These are phyloP conservation scores for Molossus alvarezi DNA, from an alignment of 2,797 vertebrate genomes.

Conservation along the genomic window DNA sequence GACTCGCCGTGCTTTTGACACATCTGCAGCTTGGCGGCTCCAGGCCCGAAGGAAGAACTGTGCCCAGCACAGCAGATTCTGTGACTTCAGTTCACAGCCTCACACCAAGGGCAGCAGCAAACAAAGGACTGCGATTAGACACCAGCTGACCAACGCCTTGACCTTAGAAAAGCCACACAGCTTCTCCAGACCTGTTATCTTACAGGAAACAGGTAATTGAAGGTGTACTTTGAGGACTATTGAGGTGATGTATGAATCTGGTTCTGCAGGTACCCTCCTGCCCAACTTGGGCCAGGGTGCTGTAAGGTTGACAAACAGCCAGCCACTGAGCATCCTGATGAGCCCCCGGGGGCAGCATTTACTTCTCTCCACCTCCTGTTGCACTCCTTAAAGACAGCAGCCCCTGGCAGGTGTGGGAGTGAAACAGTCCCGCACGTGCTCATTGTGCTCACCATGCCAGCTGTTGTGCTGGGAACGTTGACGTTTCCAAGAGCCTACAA, in stretches of 20 bases:
- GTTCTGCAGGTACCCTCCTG: neutral
- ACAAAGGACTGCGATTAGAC: neutral
- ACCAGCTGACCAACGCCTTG: neutral
- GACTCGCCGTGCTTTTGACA: neutral
- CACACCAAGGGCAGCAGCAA: neutral
- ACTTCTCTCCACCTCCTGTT: neutral
- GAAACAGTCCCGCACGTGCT: too few species aligned
- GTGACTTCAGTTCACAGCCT: neutral
- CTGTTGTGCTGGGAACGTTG: too few species aligned
- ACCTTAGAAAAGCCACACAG: neutral
- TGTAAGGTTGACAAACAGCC: neutral
- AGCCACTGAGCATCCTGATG: neutral
- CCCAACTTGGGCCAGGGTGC: neutral
- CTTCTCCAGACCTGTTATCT: neutral
- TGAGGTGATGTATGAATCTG: neutral
- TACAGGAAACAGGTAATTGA: constrained; percentile 15
- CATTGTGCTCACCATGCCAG: rapidly evolving
- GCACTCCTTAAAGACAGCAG: neutral
- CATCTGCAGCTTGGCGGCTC: neutral
- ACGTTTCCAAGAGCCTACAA: neutral
- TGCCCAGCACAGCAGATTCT: neutral
- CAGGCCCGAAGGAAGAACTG: neutral
- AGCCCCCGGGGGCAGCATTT: neutral
- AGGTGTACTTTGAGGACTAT: neutral
- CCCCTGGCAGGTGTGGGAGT: neutral